phyloP scores from a whole-genome alignment of 1,140 invertebrate genomes.

The Ruditapes philippinarum region DNA sequence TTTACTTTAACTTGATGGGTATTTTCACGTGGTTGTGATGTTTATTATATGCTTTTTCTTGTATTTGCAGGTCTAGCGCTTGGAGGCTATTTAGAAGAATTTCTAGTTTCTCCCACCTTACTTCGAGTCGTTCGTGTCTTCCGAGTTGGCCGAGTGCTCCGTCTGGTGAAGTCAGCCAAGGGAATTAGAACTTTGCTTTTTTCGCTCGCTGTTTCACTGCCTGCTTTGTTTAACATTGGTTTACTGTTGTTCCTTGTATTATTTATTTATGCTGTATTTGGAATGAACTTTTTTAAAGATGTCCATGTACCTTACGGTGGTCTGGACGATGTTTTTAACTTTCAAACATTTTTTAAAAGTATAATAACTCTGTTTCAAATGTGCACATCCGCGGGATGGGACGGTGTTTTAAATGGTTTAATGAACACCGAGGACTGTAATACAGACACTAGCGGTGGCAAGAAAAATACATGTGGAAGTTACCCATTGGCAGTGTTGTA shows the following conservation, averaged over 20 bases:
- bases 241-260: constrained; percentile 98
- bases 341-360: constrained; percentile 99
- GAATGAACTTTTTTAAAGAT: constrained; percentile 99
- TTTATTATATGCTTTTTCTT: no score
- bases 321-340: constrained; percentile 98
- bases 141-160: constrained; percentile 98
- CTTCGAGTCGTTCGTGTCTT: constrained; percentile 98
- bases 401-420: constrained; percentile 97
- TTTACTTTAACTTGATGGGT: no score
- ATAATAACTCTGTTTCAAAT: constrained; percentile 99
- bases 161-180: constrained; percentile 97
- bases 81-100: constrained; percentile 98
- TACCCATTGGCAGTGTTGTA: constrained; percentile 97
- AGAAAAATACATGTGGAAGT: constrained; percentile 96
- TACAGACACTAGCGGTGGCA: constrained; percentile 79
- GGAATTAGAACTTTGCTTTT: constrained; percentile 98
- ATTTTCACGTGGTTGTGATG: no score
- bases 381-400: constrained; percentile 99
- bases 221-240: constrained; percentile 99
- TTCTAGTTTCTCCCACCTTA: constrained; percentile 98
- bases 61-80: constrained; percentile 94
- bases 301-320: constrained; percentile 97
- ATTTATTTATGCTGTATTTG: constrained; percentile 99
- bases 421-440: constrained; percentile 95
- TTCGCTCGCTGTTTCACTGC: constrained; percentile 98